Conservation (phyloP, 2,888 invertebrate species). For the Hyposoter didymator region DNA sequence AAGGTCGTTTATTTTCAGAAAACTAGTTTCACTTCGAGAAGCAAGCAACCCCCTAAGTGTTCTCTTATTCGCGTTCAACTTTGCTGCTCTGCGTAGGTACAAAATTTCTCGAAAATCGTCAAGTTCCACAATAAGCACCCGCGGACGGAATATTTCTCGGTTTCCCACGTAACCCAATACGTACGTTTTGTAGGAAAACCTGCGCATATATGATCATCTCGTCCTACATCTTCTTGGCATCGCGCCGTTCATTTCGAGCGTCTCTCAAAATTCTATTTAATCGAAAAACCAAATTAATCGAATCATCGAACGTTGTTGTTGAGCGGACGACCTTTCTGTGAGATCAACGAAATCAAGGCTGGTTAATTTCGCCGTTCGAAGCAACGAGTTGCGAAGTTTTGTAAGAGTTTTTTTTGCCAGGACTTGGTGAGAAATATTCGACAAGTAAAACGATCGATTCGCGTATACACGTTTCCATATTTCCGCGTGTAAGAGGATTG, state of each 20-base stretch:
- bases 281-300: too few species aligned
- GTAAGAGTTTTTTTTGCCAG: too few species aligned
- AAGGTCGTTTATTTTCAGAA: constrained; percentile 58
- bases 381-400: too few species aligned
- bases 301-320: not conserved
- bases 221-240: not conserved
- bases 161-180: constrained; percentile 16
- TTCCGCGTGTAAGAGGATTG: not conserved
- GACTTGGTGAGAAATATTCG: not conserved
- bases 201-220: not conserved
- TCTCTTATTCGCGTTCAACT: not conserved
- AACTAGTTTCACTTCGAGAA: constrained; percentile 71
- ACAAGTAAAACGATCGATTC: not conserved
- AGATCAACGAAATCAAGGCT: not conserved
- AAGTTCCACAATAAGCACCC: not conserved
- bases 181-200: not conserved
- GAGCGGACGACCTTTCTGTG: not conserved
- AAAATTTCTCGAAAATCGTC: not conserved
- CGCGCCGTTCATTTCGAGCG: not conserved
- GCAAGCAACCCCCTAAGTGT: constrained; percentile 57
- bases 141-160: constrained; percentile 28
- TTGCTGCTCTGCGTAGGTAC: not conserved
- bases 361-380: not conserved
- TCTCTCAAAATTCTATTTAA: not conserved
- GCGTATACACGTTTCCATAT: not conserved